Evolutionary conservation across 2,888 invertebrate genomes (phyloP), one percentile per base, ranked within the genome.

Genomic region (Drosophila formosana): DNA sequence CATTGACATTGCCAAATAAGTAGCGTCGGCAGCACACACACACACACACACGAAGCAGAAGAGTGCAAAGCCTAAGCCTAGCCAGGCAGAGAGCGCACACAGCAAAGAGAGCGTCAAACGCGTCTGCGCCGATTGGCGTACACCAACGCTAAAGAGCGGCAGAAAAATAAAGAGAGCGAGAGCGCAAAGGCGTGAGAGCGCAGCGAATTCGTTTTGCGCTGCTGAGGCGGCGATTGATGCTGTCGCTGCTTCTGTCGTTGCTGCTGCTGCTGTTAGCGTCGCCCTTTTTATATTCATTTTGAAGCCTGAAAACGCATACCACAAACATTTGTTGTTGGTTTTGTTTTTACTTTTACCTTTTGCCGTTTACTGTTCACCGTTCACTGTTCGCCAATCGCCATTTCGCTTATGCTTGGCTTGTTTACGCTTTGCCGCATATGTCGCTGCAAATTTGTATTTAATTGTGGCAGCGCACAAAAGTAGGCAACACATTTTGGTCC

Each of bases 381-480:
- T 53, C n/a, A 23, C 52, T 32, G 30, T 46, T 45, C 43, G 26
- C 41, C 57, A 18, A 47, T 58, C n/a, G 52, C 55, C 46, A 49
- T 49, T 49, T 61, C 67, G 73, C 72, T 49, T 49, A 52, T 66
- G 73, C 72, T 79, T 75, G 51, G 65, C 51, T 78, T 87, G 82
- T 89, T 89, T 86, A 89, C 88, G 86, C 84, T 77, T 86, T 82
- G 75, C 70, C 87, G 81, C 84, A 88, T 84, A 82, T 86, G 89
- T 81, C 82, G 80, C 81, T 75, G 72, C 66, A 75, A 84, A 82
- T 87, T 76, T 76, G 74, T 80, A 80, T 85, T 88, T 80, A 81
- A 83, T 87, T 87, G 72, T 71, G 52, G 60, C 39, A 67, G 58
- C 77, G 63, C 72, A 67, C 65, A 72, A 80, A 80, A 78, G 66